Evolutionary conservation across 2,888 invertebrate genomes (phyloP).

Genomic region (Agrilus mali): DNA sequence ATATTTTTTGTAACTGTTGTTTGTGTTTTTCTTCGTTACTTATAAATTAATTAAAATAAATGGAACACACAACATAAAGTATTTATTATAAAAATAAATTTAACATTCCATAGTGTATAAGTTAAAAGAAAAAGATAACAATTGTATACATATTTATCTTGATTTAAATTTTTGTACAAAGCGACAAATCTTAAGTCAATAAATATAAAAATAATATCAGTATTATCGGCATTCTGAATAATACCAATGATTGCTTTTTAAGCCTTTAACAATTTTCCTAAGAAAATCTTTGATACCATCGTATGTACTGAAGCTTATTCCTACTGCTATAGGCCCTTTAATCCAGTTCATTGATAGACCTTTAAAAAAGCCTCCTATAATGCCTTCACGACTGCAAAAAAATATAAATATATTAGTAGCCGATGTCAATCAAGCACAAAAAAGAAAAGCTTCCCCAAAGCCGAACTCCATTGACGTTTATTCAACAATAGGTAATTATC

Average conservation of each 20-base stretch:
- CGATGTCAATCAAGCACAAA: too few species aligned
- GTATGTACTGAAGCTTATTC: conserved; percentile 93
- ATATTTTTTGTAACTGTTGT: too few species aligned
- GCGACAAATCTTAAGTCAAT: conserved; percentile 4
- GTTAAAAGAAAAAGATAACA: conserved; percentile 6
- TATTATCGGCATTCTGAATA: conserved; percentile 6
- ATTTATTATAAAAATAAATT: conserved; percentile 15
- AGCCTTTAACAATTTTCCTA: conserved; percentile 27
- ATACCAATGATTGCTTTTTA: conserved; percentile 13
- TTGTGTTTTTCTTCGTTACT: too few species aligned
- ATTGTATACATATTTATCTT: conserved; percentile 6
- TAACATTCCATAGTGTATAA: conserved; percentile 13
- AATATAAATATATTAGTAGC: not conserved
- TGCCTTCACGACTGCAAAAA: conserved; percentile 67
- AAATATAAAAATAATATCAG: conserved; percentile 12
- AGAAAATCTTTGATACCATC: conserved; percentile 60
- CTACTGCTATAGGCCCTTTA: conserved; percentile 80
- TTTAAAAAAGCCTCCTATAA: conserved; percentile 85
- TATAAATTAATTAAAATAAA: not conserved
- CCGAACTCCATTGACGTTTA: too few species aligned
- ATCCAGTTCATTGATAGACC: conserved; percentile 99
- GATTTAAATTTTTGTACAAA: conserved; percentile 1
- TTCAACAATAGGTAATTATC: too few species aligned
- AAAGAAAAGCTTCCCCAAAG: too few species aligned
- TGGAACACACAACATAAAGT: not conserved